Base-by-base conservation (phyloP, 2,888 invertebrate species). In the Perdita meconis region DNA sequence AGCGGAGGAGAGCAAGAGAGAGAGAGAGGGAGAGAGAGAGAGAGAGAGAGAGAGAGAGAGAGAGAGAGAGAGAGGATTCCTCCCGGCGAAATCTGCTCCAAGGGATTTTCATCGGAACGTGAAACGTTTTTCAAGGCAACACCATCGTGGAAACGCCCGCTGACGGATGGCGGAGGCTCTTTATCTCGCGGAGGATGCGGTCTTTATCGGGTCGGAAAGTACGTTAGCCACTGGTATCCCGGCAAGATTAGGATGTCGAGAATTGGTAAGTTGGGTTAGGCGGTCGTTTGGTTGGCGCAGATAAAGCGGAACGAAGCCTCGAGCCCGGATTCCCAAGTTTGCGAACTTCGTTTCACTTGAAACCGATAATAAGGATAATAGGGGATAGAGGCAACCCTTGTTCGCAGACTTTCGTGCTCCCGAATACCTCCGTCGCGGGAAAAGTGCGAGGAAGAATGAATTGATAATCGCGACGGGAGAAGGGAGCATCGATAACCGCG, bases 141-240 rank as follows among this genome's bases (percentile, higher is more conserved):
- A 50, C 55, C 65, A 51, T 1, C 53, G 59, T 40, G 6, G 60
- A 71, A 80, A 72, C 70, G 60, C 4, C 19, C 66, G 63, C 77
- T 80, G 80, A 86, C 80, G 81, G 73, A 86, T 87, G 82, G 82
- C 80, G 80, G 71, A 70, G 78, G 80, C 78, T 83, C 79, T 84
- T 88, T 88, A 88, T 89, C 88, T 72, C 71, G 42, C 74, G 79
- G 71, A 86, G 85, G 86, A 86, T 85, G 85, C 84, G 87, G 84
- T 88, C 86, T 85, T 87, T 87, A 85, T 89, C 88, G 72, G 61
- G 80, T 76, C 80, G 80, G 86, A 87, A 88, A 84, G 83, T 86
- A 86, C 84, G 85, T 82, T 86, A 85, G 83, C 84, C 84, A 69
- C 64, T 63, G 76, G 80, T 86, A 83, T 81, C 82, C 81, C 78